Evolutionary conservation across 2,797 vertebrate genomes (phyloP), one percentile per base, ranked within the genome.

Genomic region (Anabacerthia variegaticeps): DNA sequence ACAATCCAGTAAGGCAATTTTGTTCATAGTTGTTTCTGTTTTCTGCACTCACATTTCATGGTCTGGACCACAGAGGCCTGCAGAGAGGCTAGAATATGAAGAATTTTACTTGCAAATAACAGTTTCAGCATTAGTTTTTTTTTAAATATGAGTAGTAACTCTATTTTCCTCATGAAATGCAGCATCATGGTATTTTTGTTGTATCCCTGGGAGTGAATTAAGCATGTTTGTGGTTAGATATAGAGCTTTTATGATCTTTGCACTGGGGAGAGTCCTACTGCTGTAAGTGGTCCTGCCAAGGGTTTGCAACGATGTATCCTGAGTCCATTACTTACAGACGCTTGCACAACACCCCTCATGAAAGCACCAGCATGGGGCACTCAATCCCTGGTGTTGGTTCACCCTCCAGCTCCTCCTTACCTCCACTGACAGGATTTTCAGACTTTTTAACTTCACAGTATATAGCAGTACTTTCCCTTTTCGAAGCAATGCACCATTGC

Each of bases 321-420:
- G 1, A 75, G 15, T 18, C 2, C 2, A 10, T 44, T 39, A n/a
- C 26, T 30, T 41, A 41, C 24, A 23, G 5, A 32, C 9, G 19
- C 20, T 37, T 48, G 30, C 17, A 48, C 30, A 36, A 9, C 6
- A 36, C 9, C 7, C 22, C 15, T 46, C 12, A n/a, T 34, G 26
- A 24, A 5, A 54, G 5, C 27, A 54, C 8, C 0, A 1, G 10
- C 17, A 27, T 7, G 7, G 9, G 7, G 7, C 0, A 2, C 20
- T 43, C 28, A 23, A 27, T 17, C 17, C 26, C 1, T 1, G 17
- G 10, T 7, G 54, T 54, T 66, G 6, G 2, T 67, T 55, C 0
- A 1, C 16, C 6, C 7, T 5, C 4, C 28, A 61, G 28, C 9
- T 27, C 21, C 20, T 28, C 23, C 55, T 11, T 20, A 61, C 43